Base-by-base conservation (phyloP, 2,113 vertebrate genomes). In the Heterochromis multidens region DNA sequence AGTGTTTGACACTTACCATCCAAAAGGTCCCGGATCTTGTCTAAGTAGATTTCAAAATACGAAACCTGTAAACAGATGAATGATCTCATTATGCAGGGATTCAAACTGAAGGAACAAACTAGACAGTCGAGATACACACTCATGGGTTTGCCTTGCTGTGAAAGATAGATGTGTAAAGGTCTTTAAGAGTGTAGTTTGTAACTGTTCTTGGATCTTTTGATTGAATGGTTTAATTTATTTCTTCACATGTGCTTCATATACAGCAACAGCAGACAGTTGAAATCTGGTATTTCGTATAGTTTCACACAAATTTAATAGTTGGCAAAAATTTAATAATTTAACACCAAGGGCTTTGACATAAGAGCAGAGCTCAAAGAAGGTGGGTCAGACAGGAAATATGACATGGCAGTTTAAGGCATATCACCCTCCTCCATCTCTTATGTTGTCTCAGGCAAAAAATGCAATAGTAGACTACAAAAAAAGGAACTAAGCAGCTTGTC, bases 41-140 rank as follows among this genome's bases (percentile, higher is more conserved):
- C 98, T 96, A 98, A 92, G 92, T 99, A 99, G 92, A 99, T 99
- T 94, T 98, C 98, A 96, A 99, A 99, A 96, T 99, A 99, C 57
- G 98, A 99, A 86, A 98, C 98, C 97, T 99, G 91, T 35, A 5
- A 84, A 87, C 13, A 82, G 9, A 91, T 27, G 76, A 82, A 78
- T 2, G 14, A 49, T 2, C 17, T 82, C 12, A 29, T 80, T 78
- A 89, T 29, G 31, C 56, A 1, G 1, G 2, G 23, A 35, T 52
- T 43, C n/a, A 23, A 62, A 25, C 49, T 33, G 27, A 74, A 52
- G 19, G 40, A 54, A 54, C 23, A 12, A 49, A 16, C 25, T 33
- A 17, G 19, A 63, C 6, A 57, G 10, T n/a, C 10, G 27, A 52
- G 67, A 31, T 52, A 27, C 67, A 14, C 8, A 67, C 14, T 33